These are phyloP conservation scores for Troilus luridus DNA, from an alignment of 2,888 invertebrate genomes.

Conservation along the genomic window DNA sequence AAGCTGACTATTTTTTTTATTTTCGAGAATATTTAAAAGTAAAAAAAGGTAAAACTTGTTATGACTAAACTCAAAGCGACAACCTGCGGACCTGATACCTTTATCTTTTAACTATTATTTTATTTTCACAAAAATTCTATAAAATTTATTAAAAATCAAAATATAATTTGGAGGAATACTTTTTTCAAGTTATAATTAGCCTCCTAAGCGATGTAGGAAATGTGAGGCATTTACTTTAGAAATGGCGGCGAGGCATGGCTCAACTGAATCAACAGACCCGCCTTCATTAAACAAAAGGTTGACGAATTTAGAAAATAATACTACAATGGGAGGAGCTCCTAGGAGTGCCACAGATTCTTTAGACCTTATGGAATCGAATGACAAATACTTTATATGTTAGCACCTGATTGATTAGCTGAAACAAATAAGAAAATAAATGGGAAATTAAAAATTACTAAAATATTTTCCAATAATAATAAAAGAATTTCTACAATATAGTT, in stretches of 20 bases:
- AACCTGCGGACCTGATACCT: too few species aligned
- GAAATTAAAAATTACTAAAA: too few species aligned
- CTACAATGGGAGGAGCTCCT: background rate
- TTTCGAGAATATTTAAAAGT: too few species aligned
- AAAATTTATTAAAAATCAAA: background rate
- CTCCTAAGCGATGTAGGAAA: background rate
- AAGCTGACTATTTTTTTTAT: too few species aligned
- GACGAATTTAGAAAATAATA: slow-evolving; percentile 54
- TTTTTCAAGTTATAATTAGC: background rate
- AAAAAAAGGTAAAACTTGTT: too few species aligned
- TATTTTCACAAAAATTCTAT: too few species aligned
- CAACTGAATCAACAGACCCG: slow-evolving; percentile 42
- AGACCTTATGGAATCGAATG: background rate
- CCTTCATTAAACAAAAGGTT: slow-evolving; percentile 53
- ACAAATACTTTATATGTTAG: background rate
- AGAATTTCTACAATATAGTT: too few species aligned
- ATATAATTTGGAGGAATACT: background rate
- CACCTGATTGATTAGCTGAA: too few species aligned
- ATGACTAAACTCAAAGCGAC: too few species aligned
- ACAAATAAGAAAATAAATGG: too few species aligned
- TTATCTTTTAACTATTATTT: too few species aligned
- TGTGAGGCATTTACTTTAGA: slow-evolving; percentile 33
- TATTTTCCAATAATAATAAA: too few species aligned
- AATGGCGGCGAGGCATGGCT: slow-evolving; percentile 14
- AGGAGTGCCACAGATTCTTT: slow-evolving; percentile 42